These are phyloP conservation scores for Lucilia sericata DNA, from an alignment of 1,140 invertebrate species.

Conservation along the genomic window DNA sequence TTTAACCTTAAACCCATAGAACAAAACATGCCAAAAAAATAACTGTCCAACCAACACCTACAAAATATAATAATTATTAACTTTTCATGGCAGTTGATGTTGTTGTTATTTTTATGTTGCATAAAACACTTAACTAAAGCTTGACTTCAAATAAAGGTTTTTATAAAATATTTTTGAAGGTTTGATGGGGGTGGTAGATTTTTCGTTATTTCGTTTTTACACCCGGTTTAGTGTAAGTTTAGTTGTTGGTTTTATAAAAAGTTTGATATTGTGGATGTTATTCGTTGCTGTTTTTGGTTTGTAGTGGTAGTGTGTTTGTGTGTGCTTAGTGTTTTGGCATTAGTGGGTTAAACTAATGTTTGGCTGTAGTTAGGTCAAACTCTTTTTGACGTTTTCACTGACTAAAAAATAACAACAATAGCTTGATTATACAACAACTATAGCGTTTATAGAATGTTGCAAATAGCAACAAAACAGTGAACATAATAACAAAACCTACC, in stretches of 20 bases:
- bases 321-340: background rate
- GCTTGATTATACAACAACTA: background rate
- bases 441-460: background rate
- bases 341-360: background rate
- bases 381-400: conserved; percentile 38
- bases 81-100: background rate
- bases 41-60: conserved; percentile 25
- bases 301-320: background rate
- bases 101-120: background rate
- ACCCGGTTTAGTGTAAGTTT: background rate
- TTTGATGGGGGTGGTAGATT: background rate
- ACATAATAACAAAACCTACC: conserved; percentile 15
- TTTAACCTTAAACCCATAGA: conserved; percentile 30
- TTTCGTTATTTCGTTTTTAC: background rate
- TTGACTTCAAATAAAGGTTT: background rate
- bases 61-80: conserved; percentile 14
- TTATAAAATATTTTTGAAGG: background rate
- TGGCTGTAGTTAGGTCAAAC: conserved; percentile 26
- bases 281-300: background rate
- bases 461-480: background rate
- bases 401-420: conserved; percentile 32
- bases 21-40: conserved; percentile 28
- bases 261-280: background rate
- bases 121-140: background rate
- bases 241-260: background rate